Evolutionary conservation across 2,113 vertebrate species (phyloP).

Genomic region (Taxidea taxus): DNA sequence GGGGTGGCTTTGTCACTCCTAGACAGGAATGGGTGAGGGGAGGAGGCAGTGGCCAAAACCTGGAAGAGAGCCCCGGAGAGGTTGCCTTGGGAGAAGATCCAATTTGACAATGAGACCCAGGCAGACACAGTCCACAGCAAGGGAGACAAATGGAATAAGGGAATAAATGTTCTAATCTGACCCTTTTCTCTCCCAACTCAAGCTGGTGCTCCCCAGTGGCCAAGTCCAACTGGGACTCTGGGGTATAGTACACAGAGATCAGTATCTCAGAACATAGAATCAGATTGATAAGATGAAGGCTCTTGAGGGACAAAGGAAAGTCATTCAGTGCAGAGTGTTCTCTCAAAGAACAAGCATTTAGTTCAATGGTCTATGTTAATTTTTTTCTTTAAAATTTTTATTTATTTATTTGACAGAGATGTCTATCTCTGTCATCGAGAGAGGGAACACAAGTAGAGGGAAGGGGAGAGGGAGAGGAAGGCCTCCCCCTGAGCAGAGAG

Average conservation of each 20-base stretch:
- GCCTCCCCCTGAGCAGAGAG: too few relatives aligned
- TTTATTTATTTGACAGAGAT: too few relatives aligned
- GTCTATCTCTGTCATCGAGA: too few relatives aligned
- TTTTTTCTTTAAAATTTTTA: background rate
- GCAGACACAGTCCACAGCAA: background rate
- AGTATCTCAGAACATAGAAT: background rate
- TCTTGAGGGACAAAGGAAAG: background rate
- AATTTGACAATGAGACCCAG: background rate
- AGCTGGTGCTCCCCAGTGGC: too few relatives aligned
- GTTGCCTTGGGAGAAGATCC: background rate
- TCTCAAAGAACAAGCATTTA: background rate
- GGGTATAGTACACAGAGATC: background rate
- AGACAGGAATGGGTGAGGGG: background rate
- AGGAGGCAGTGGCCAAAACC: background rate
- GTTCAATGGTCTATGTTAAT: background rate
- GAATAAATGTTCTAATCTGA: background rate
- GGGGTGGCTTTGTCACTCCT: too few relatives aligned
- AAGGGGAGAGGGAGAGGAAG: too few relatives aligned
- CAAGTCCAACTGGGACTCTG: background rate
- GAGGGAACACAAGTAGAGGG: too few relatives aligned
- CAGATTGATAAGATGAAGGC: background rate
- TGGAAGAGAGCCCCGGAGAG: background rate
- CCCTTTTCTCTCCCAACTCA: background rate
- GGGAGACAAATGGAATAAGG: background rate
- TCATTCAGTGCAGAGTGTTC: background rate